phyloP scores from a whole-genome alignment of 2,797 vertebrate genomes.

The Manis pentadactyla region DNA sequence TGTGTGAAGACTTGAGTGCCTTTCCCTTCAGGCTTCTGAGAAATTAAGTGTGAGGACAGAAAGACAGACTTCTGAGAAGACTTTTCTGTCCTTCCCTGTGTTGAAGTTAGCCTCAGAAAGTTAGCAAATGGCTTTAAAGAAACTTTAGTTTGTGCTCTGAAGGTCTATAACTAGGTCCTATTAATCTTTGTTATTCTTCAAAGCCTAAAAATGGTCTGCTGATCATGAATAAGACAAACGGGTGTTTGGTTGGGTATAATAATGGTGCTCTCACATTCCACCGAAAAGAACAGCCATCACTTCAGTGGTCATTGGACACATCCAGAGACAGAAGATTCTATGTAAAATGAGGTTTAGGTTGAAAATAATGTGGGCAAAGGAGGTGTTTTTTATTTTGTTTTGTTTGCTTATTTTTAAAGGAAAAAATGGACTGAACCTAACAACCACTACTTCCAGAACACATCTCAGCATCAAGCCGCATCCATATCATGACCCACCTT shows the following conservation, averaged over 20 bases:
- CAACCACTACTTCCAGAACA: neutral
- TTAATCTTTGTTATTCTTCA: neutral
- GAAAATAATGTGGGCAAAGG: conserved; percentile 8
- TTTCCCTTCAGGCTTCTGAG: conserved; percentile 36
- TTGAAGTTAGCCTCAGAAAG: neutral
- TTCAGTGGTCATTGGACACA: neutral
- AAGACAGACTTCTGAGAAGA: neutral
- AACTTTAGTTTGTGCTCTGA: conserved; percentile 23
- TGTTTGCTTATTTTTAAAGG: neutral
- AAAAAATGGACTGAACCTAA: neutral
- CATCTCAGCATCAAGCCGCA: neutral
- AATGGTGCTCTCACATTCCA: neutral
- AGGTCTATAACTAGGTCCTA: neutral
- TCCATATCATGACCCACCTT: no score
- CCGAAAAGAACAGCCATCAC: neutral
- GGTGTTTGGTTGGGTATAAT: neutral
- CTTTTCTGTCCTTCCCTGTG: neutral
- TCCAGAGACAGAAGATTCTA: neutral
- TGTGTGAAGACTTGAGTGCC: neutral
- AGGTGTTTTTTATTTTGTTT: neutral
- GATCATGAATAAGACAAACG: neutral
- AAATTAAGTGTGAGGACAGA: neutral
- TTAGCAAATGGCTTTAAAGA: conserved; percentile 8
- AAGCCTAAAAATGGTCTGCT: neutral
- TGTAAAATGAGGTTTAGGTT: conserved; percentile 39